phyloP scores from a whole-genome alignment of 2,113 vertebrate genomes.

The Balaenoptera acutorostrata region DNA sequence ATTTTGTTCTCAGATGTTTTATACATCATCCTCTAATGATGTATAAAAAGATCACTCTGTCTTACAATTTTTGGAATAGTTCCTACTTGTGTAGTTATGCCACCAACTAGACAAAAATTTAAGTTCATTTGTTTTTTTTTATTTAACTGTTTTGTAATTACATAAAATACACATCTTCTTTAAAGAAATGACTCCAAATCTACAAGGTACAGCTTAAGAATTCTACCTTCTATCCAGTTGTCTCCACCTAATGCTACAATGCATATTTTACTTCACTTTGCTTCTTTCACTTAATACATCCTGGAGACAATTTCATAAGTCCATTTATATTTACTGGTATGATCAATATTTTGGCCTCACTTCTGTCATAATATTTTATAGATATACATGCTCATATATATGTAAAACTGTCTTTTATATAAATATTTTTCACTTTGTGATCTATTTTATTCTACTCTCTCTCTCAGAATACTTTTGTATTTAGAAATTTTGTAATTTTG shows the following conservation, averaged over 20 bases:
- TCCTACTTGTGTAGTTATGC: not conserved
- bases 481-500: slow-evolving; percentile 1
- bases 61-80: not conserved
- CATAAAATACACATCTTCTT: not conserved
- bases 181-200: not conserved
- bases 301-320: not conserved
- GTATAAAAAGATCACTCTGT: not conserved
- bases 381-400: not conserved
- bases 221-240: not conserved
- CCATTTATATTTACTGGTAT: not conserved
- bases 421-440: not conserved
- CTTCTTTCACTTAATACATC: not conserved
- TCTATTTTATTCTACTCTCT: not conserved
- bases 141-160: not conserved
- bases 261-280: not conserved
- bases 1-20: not conserved
- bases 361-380: not conserved
- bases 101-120: not conserved
- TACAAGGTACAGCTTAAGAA: not conserved
- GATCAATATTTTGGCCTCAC: not conserved
- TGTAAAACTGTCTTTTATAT: not conserved
- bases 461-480: not conserved
- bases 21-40: not conserved
- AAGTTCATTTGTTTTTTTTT: not conserved
- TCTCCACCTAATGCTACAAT: not conserved